These are phyloP conservation scores for Patella pellucida DNA, from an alignment of 2,888 invertebrate genomes.

Conservation along the genomic window DNA sequence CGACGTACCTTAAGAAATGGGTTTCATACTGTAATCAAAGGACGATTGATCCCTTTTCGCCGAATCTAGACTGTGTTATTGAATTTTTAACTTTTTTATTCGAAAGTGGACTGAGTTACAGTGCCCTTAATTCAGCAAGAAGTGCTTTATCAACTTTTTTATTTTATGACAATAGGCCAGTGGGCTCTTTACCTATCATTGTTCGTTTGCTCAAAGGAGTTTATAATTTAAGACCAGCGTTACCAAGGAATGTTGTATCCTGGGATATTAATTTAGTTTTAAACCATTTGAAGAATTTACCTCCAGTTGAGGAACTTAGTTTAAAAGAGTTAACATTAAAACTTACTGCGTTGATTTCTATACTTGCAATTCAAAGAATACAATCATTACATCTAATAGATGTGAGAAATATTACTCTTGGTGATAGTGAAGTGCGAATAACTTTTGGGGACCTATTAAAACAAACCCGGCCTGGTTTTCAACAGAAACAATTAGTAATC, in stretches of 20 bases:
- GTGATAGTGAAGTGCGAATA: constrained; percentile 7
- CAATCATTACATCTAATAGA: constrained; percentile 24
- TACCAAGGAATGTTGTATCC: constrained; percentile 14
- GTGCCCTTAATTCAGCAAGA: constrained; percentile 15
- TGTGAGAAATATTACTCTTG: constrained; percentile 17
- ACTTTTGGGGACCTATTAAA: background rate
- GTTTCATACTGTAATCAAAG: constrained; percentile 7
- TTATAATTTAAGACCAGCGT: constrained; percentile 23
- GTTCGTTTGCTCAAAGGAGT: constrained; percentile 29
- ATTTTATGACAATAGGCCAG: background rate
- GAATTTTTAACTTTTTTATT: constrained; percentile 1
- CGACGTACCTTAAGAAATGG: constrained; percentile 13
- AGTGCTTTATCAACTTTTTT: constrained; percentile 14
- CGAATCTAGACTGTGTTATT: background rate
- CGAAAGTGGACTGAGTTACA: constrained; percentile 4
- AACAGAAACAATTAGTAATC: background rate
- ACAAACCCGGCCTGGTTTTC: background rate
- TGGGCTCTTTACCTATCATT: constrained; percentile 15
- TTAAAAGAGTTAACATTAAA: background rate
- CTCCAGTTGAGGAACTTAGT: background rate
- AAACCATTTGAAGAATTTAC: background rate
- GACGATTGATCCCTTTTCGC: constrained; percentile 11
- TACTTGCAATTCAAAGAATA: constrained; percentile 21
- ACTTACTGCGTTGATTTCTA: constrained; percentile 8
- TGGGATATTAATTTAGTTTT: constrained; percentile 22